Evolutionary conservation across 2,113 vertebrate genomes (phyloP).

Genomic region (Rhinolophus ferrumequinum): DNA sequence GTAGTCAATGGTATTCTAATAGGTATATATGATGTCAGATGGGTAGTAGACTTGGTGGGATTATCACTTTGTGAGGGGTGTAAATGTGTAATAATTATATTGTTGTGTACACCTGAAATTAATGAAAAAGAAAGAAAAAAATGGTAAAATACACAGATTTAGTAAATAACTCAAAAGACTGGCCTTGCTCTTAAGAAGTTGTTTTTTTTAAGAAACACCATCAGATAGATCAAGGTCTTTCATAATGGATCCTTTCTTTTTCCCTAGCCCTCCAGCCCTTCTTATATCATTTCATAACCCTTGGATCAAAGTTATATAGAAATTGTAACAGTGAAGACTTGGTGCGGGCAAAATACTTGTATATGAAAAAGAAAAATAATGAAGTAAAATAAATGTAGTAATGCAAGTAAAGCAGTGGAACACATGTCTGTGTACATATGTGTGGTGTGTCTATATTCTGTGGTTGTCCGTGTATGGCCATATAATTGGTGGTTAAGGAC

Average conservation of each 20-base stretch:
- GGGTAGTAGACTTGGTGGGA: no score
- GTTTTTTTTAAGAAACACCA: background rate
- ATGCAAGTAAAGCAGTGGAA: background rate
- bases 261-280: background rate
- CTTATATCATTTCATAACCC: background rate
- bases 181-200: background rate
- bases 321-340: background rate
- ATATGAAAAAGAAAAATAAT: background rate
- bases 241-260: background rate
- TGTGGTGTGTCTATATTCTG: background rate
- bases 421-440: background rate
- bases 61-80: no score
- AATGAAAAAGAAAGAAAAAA: background rate
- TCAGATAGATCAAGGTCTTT: background rate
- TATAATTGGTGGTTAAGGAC: background rate
- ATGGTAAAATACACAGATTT: background rate
- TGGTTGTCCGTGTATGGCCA: background rate
- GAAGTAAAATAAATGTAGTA: background rate
- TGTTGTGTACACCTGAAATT: no score
- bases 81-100: no score
- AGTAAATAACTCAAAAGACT: background rate
- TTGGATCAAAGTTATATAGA: background rate
- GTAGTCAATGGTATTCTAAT: no score
- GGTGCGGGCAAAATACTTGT: background rate
- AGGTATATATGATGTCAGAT: no score